Percentiles rank a stretch among this genome's conserved stretches.
Evolutionary conservation across 2,888 invertebrate genomes (phyloP).

Genomic region (Heliconius charithonia): DNA sequence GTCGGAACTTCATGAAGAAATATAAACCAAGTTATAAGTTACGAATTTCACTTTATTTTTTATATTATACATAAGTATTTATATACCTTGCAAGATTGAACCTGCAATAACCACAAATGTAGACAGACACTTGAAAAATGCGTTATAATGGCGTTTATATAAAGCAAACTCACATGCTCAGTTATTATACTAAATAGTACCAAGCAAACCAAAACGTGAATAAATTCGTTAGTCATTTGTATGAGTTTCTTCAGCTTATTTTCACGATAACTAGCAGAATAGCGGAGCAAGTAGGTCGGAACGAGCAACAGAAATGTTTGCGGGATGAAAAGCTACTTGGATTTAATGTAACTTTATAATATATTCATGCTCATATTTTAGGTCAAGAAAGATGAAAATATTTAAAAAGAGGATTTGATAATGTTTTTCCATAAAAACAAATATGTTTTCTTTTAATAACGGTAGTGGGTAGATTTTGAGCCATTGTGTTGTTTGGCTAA

Average conservation of each 20-base stretch:
- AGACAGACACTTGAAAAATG: too few relatives aligned
- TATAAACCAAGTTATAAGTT: too few relatives aligned
- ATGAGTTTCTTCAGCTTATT: constrained; percentile 14
- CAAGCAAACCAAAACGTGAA: too few relatives aligned
- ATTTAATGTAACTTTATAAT: constrained; percentile 24
- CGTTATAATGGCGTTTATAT: background rate
- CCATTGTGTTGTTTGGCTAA: too few relatives aligned
- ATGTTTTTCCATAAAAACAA: background rate
- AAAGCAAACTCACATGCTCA: background rate
- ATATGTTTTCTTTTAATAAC: background rate
- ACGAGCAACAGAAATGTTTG: constrained; percentile 23
- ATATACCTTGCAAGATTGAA: too few relatives aligned
- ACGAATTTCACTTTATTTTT: too few relatives aligned
- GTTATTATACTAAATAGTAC: too few relatives aligned
- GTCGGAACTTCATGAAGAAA: too few relatives aligned
- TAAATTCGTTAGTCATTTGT: constrained; percentile 17
- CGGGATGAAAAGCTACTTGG: constrained; percentile 25
- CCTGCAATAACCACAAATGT: too few relatives aligned
- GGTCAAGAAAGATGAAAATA: background rate
- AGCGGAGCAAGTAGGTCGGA: constrained; percentile 23
- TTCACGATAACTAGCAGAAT: constrained; percentile 18
- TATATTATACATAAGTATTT: too few relatives aligned
- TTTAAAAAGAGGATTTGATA: background rate
- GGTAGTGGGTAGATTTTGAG: background rate
- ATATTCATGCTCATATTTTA: constrained; percentile 27